These are phyloP conservation scores for Gorsachius magnificus DNA, from an alignment of 2,797 vertebrate genomes.

Conservation along the genomic window DNA sequence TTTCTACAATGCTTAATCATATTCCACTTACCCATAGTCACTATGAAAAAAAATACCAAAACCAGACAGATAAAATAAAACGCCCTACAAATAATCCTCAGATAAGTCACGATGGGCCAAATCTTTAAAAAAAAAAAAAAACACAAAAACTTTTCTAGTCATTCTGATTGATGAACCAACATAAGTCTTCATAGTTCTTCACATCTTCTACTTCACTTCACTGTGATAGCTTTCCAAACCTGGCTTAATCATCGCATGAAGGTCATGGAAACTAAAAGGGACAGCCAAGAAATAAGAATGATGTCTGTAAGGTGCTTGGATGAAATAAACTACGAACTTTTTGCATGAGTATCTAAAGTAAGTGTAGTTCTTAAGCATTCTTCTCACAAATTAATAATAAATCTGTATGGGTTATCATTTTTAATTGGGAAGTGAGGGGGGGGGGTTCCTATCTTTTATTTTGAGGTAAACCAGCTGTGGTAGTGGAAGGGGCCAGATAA, in stretches of 20 bases:
- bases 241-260: background rate
- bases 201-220: background rate
- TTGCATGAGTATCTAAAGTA: background rate
- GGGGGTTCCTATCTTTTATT: background rate
- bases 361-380: background rate
- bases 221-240: background rate
- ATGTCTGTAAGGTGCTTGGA: background rate
- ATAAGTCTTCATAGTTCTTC: background rate
- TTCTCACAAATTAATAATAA: background rate
- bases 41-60: background rate
- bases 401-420: background rate
- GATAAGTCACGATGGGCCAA: background rate
- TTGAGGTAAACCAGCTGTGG: background rate
- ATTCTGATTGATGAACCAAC: background rate
- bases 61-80: background rate
- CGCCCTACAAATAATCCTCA: background rate
- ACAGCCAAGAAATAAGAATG: background rate
- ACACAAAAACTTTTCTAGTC: background rate
- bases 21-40: background rate
- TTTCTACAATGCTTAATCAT: background rate
- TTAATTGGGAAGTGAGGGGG: background rate
- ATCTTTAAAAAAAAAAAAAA: background rate
- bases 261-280: background rate
- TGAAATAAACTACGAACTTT: background rate
- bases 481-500: background rate